These are phyloP conservation scores for Antheraea mylitta DNA, from an alignment of 1,140 invertebrate species.

Conservation along the genomic window DNA sequence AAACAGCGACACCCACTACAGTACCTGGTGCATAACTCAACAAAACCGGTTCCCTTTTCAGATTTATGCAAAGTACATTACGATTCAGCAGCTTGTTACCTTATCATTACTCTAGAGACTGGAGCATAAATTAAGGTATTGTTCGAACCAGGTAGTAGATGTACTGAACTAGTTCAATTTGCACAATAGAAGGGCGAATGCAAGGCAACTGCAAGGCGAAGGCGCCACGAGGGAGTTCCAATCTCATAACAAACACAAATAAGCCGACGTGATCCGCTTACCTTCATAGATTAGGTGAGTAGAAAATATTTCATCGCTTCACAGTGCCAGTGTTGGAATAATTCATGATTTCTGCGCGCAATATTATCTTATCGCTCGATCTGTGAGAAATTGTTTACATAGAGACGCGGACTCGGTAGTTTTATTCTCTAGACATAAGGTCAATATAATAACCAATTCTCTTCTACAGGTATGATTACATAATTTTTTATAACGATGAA, in stretches of 20 bases:
- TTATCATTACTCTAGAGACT: slow-evolving; percentile 38
- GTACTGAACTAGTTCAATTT: slow-evolving; percentile 33
- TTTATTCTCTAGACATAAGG: background rate
- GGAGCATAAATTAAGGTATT: slow-evolving; percentile 42
- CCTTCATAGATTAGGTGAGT: slow-evolving; percentile 63
- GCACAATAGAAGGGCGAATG: slow-evolving; percentile 36
- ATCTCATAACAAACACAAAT: slow-evolving; percentile 75
- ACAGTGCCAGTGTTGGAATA: slow-evolving; percentile 24
- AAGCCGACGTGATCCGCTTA: slow-evolving; percentile 75
- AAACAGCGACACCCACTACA: background rate
- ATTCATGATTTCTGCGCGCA: slow-evolving; percentile 38
- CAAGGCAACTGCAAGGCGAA: slow-evolving; percentile 36
- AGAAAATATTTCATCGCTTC: slow-evolving; percentile 54
- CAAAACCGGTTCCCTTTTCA: slow-evolving; percentile 20
- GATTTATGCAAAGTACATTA: slow-evolving; percentile 25
- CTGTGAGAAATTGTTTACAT: slow-evolving; percentile 51
- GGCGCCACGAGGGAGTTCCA: slow-evolving; percentile 52
- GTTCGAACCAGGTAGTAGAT: slow-evolving; percentile 26
- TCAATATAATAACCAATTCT: no score
- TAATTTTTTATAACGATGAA: no score
- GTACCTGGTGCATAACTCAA: background rate
- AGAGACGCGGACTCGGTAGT: background rate
- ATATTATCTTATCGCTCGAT: slow-evolving; percentile 56
- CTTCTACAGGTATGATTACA: no score
- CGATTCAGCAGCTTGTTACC: slow-evolving; percentile 38